phyloP scores from a whole-genome alignment of 1,140 invertebrate genomes.

The Prorops nasuta region DNA sequence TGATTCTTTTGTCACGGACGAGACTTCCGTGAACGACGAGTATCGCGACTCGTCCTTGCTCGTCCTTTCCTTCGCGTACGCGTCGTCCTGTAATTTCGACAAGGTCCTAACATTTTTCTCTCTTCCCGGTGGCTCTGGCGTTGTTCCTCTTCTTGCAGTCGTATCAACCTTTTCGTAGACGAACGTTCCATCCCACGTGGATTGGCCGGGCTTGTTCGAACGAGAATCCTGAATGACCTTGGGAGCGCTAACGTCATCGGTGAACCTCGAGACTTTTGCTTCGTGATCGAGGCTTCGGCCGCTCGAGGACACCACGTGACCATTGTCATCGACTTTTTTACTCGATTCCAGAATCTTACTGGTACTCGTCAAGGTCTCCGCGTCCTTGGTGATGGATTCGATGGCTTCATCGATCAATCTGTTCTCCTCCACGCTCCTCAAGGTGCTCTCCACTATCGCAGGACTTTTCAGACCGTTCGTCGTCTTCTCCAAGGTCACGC shows the following conservation, averaged over 20 bases:
- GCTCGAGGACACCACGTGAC: constrained; percentile 26
- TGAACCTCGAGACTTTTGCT: constrained; percentile 15
- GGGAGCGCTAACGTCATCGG: constrained; percentile 10
- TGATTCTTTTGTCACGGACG: constrained; percentile 8
- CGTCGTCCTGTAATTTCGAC: no score
- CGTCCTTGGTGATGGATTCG: constrained; percentile 31
- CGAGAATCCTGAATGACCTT: constrained; percentile 9
- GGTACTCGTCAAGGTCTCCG: constrained; percentile 28
- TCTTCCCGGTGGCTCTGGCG: no score
- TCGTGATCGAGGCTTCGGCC: constrained; percentile 34
- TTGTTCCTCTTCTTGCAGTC: no score
- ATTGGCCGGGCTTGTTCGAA: constrained; percentile 45
- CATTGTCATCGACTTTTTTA: constrained; percentile 35
- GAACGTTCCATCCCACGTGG: constrained; percentile 58
- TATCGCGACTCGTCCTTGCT: no score
- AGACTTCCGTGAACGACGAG: constrained; percentile 23
- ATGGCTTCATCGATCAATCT: constrained; percentile 23
- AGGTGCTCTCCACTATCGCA: constrained; percentile 12
- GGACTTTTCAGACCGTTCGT: no score
- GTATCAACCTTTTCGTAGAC: constrained; percentile 49
- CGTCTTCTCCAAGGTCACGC: no score
- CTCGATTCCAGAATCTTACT: constrained; percentile 26
- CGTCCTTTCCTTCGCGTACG: no score
- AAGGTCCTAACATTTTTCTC: no score
- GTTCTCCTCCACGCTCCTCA: constrained; percentile 27